Conservation (phyloP, 2,113 vertebrate species). For the Alosa alosa region DNA sequence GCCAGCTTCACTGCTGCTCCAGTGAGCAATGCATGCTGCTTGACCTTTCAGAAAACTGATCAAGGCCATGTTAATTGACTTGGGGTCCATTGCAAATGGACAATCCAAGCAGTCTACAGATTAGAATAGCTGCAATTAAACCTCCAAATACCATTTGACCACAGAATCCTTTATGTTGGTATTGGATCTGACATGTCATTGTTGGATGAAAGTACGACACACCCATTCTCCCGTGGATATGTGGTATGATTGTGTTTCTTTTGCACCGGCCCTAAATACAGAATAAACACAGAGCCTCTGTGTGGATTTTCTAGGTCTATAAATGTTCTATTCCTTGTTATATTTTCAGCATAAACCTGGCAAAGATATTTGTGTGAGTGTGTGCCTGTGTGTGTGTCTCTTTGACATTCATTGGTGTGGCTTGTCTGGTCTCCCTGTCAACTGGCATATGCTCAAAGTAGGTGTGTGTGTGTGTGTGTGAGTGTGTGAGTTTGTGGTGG, state of each 20-base stretch:
- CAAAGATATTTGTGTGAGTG: constrained; percentile 4
- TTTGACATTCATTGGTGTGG: background rate
- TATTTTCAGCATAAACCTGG: background rate
- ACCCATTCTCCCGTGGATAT: background rate
- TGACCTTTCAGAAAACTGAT: background rate
- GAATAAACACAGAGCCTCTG: background rate
- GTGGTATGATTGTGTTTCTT: background rate
- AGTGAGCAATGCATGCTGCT: background rate
- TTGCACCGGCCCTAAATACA: background rate
- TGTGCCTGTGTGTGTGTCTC: background rate
- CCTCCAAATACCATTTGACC: constrained; percentile 8
- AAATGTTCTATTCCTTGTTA: constrained; percentile 8
- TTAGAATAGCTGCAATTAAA: background rate
- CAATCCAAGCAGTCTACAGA: background rate
- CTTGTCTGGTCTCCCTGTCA: background rate
- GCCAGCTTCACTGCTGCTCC: background rate
- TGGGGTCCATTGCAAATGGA: background rate
- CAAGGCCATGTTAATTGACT: background rate
- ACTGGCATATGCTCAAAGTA: background rate
- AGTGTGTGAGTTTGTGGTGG: background rate
- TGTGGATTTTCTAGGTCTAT: background rate
- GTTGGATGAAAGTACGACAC: background rate
- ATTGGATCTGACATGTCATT: constrained; percentile 1
- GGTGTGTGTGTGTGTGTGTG: background rate
- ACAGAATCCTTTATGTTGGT: background rate